Conservation (phyloP, 2,797 vertebrate species). For the Phataginus tricuspis region DNA sequence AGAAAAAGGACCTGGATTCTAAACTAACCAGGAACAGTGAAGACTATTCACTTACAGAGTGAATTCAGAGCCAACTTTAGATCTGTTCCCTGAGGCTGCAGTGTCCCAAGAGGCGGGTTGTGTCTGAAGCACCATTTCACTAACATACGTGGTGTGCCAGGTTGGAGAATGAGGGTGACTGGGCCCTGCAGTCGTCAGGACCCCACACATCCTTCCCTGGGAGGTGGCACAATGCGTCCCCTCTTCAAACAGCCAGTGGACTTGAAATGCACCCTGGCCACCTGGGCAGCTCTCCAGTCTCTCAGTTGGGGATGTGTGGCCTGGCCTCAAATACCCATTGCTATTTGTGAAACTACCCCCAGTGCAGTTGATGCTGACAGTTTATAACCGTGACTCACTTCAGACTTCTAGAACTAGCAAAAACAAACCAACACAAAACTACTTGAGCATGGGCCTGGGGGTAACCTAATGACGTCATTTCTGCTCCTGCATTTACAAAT, state of each 20-base stretch:
- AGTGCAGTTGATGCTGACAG: too few species aligned
- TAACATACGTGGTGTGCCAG: background rate
- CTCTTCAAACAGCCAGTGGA: background rate
- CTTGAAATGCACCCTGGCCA: background rate
- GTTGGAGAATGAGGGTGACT: background rate
- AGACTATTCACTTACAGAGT: fast-evolving
- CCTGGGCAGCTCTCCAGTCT: too few species aligned
- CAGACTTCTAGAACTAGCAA: background rate
- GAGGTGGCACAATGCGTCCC: background rate
- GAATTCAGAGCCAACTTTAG: fast-evolving
- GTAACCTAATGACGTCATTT: background rate
- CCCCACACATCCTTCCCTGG: background rate
- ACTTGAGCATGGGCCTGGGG: too few species aligned
- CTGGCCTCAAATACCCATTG: background rate
- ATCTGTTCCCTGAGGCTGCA: background rate
- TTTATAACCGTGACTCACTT: background rate
- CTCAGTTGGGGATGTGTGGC: background rate
- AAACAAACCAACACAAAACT: background rate
- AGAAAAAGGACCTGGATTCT: background rate
- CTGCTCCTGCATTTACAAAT: background rate
- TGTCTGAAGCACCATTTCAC: background rate
- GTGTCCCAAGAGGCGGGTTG: background rate
- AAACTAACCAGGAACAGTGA: background rate
- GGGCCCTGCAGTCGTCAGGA: background rate
- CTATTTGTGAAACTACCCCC: background rate